Conservation (phyloP, 2,888 invertebrate genomes). For the Mactromeris polynyma region DNA sequence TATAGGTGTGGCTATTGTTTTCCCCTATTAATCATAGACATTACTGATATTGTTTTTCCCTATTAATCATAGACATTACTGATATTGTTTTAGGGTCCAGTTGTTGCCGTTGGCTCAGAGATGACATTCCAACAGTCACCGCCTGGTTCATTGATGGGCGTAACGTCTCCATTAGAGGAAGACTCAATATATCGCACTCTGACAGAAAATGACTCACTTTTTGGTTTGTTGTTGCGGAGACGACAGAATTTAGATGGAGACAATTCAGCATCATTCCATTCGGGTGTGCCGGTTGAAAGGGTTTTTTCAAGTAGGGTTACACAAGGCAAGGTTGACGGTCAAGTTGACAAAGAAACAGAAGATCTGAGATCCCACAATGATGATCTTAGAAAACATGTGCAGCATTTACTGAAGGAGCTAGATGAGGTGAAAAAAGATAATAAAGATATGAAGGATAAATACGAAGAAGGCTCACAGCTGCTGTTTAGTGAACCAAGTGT, state of each 20-base stretch:
- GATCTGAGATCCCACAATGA: slow-evolving; percentile 83
- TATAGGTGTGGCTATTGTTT: too few species aligned
- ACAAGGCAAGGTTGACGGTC: not conserved
- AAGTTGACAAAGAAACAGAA: slow-evolving; percentile 71
- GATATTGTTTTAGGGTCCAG: slow-evolving; percentile 59
- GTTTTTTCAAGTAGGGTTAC: slow-evolving; percentile 51
- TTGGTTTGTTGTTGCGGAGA: slow-evolving; percentile 62
- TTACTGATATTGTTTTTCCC: too few species aligned
- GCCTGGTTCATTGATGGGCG: slow-evolving; percentile 27
- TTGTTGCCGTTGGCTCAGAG: slow-evolving; percentile 45
- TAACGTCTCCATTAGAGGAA: slow-evolving; percentile 46
- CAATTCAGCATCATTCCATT: slow-evolving; percentile 61
- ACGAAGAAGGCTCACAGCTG: slow-evolving; percentile 51
- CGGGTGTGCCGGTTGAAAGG: slow-evolving; percentile 69
- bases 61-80: not conserved
- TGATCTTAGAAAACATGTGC: slow-evolving; percentile 81
- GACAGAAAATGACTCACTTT: slow-evolving; percentile 65
- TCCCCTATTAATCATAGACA: too few species aligned
- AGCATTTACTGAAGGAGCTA: slow-evolving; percentile 79
- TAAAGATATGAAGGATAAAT: slow-evolving; percentile 61
- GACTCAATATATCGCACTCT: slow-evolving; percentile 65
- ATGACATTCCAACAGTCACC: slow-evolving; percentile 42
- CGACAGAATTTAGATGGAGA: slow-evolving; percentile 61
- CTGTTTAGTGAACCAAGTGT: slow-evolving; percentile 87
- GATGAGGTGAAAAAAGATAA: slow-evolving; percentile 77